Evolutionary conservation across 2,113 vertebrate species (phyloP).

Genomic region (Carlito syrichta): DNA sequence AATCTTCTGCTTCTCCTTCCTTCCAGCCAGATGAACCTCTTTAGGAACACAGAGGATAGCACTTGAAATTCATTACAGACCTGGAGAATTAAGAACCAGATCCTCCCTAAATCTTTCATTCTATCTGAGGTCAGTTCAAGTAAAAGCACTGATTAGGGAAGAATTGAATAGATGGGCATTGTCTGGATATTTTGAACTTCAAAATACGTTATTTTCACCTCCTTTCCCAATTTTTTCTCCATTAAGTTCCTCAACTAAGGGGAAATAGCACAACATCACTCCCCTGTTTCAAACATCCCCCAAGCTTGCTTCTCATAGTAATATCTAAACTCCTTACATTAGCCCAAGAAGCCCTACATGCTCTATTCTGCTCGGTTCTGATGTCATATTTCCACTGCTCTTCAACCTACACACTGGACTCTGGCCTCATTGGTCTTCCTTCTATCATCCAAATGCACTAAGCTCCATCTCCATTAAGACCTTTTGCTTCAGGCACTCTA

Average conservation of each 20-base stretch:
- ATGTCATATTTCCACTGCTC: accelerated
- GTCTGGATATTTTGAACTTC: slow-evolving; percentile 45
- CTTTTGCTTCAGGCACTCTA: accelerated
- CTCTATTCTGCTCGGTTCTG: neutral
- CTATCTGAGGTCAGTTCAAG: slow-evolving; percentile 68
- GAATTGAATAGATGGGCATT: neutral
- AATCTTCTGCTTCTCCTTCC: neutral
- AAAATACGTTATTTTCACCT: neutral
- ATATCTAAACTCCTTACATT: neutral
- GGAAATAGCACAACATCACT: accelerated
- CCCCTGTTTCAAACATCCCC: no score
- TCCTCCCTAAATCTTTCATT: slow-evolving; percentile 62
- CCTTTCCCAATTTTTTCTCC: neutral
- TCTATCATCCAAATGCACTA: no score
- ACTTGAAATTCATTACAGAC: slow-evolving; percentile 61
- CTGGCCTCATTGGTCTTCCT: accelerated
- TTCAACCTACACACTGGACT: accelerated
- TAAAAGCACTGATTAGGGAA: slow-evolving; percentile 52
- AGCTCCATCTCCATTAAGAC: accelerated
- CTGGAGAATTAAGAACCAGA: slow-evolving; percentile 55
- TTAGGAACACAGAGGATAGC: slow-evolving; percentile 62
- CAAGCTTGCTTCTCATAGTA: neutral
- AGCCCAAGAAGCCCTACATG: neutral
- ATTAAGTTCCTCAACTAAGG: neutral
- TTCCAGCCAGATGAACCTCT: slow-evolving; percentile 56